Base-by-base conservation (phyloP, 2,888 invertebrate species). In the Euspilapteryx auroguttella region DNA sequence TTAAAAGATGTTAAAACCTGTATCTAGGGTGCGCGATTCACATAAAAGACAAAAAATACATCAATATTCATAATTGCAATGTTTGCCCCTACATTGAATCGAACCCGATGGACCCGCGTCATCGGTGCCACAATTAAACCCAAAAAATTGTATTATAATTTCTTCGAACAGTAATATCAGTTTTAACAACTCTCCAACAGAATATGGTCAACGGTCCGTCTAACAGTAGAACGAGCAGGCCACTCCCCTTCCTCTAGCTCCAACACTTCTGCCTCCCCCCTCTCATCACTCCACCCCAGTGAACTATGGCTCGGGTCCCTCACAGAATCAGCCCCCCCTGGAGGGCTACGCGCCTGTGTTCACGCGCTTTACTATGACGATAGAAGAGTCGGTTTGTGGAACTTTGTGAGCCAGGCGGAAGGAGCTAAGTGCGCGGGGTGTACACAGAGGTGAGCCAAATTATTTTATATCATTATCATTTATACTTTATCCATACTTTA, bases 341-440 rank as follows among this genome's bases (percentile, higher is more conserved):
- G 27, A 1, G 83, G 85, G 1, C 57, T 89, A 13, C 82, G 86
- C 10, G 92, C 89, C 1, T 93, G 94, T 37, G 76, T 96, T 6
- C 89, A 92, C 49, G 86, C 89, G 38, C 69, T 95, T 2, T 77
- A 81, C 36, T 68, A 89, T 8, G 91, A 95, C 50, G 87, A 86
- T 14, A 78, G 81, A 29, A 83, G 83, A 0, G 63, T 96, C 22
- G 95, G 95, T 0, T 73, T 96, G 7, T 96, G 93, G 92, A 90
- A 94, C 64, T 96, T 94, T 52, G 59, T 79, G 1, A 69, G 79
- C 1, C 86, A 85, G 28, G 79, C 82, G 1, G 79, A 79, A 3
- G 68, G 75, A 2, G 79, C 82, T 3, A 78, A 79, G n/a, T 94
- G 93, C 43, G 79, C 79, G 12, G 89, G 89, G 1, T 90, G 90